Evolutionary conservation across 92 coral and sea anemone genomes (phyloP).

Genomic region (Porites evermanni): DNA sequence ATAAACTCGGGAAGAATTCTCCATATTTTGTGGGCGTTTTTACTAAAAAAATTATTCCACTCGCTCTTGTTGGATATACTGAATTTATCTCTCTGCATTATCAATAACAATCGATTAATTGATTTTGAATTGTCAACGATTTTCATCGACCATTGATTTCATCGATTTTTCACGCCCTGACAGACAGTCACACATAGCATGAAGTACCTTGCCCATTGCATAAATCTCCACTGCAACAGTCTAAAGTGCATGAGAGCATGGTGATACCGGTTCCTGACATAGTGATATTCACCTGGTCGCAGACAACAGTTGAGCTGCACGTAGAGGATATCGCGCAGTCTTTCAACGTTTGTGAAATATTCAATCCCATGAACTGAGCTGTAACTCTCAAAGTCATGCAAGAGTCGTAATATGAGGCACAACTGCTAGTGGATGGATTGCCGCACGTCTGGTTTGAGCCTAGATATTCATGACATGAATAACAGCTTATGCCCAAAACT

Average conservation of each 20-base stretch:
- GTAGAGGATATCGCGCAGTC: not conserved
- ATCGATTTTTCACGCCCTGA: too few species aligned
- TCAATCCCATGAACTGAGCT: not conserved
- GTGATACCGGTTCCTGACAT: not conserved
- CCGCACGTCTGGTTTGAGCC: not conserved
- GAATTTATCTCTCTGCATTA: too few species aligned
- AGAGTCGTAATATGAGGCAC: constrained; percentile 6
- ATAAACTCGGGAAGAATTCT: too few species aligned
- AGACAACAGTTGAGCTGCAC: not conserved
- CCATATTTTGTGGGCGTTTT: too few species aligned
- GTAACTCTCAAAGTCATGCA: not conserved
- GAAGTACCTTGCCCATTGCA: constrained; percentile 24
- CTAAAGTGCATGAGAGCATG: not conserved
- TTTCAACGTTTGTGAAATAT: not conserved
- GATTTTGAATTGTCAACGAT: too few species aligned
- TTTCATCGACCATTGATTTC: too few species aligned
- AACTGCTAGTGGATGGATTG: not conserved
- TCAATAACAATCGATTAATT: too few species aligned
- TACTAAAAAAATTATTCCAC: too few species aligned
- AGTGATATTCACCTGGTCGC: not conserved
- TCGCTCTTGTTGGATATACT: too few species aligned
- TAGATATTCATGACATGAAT: constrained; percentile 13
- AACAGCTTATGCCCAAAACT: constrained; percentile 3
- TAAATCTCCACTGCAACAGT: constrained; percentile 5
- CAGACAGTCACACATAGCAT: too few species aligned